phyloP scores from a whole-genome alignment of 2,888 invertebrate species.

The Reticulitermes lucifugus region DNA sequence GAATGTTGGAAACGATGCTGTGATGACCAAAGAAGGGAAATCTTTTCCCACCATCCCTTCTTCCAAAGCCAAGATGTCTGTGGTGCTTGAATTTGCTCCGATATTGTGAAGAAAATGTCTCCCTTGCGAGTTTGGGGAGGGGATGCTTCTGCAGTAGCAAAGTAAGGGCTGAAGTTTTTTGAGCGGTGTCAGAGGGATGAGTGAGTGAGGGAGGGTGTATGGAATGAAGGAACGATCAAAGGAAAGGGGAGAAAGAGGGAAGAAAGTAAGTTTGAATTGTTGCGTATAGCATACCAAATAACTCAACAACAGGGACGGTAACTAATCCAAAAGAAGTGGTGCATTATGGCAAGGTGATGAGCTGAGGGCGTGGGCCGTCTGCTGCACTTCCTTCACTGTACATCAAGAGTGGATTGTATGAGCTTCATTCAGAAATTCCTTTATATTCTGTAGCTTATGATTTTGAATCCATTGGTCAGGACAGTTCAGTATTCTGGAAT shows the following conservation, averaged over 20 bases:
- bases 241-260: slow-evolving; percentile 1
- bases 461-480: background rate
- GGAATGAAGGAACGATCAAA: slow-evolving; percentile 41
- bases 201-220: slow-evolving; percentile 36
- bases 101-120: slow-evolving; percentile 48
- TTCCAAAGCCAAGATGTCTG: slow-evolving; percentile 30
- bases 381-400: background rate
- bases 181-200: slow-evolving; percentile 17
- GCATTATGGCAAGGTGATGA: too few relatives aligned
- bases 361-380: background rate
- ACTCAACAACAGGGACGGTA: background rate
- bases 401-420: background rate
- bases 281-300: slow-evolving; percentile 35
- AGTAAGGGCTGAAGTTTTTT: slow-evolving; percentile 37
- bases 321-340: slow-evolving; percentile 10
- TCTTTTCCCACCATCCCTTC: slow-evolving; percentile 22
- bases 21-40: slow-evolving; percentile 22
- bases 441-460: background rate
- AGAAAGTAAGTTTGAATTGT: slow-evolving; percentile 29
- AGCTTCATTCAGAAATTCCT: slow-evolving; percentile 8
- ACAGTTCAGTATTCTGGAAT: too few relatives aligned
- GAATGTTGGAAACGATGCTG: slow-evolving; percentile 43
- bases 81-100: slow-evolving; percentile 46
- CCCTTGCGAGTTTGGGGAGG: slow-evolving; percentile 39
- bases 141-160: slow-evolving; percentile 32